Base-by-base conservation (phyloP, 2,797 vertebrate genomes). In the Pelodytes ibericus region DNA sequence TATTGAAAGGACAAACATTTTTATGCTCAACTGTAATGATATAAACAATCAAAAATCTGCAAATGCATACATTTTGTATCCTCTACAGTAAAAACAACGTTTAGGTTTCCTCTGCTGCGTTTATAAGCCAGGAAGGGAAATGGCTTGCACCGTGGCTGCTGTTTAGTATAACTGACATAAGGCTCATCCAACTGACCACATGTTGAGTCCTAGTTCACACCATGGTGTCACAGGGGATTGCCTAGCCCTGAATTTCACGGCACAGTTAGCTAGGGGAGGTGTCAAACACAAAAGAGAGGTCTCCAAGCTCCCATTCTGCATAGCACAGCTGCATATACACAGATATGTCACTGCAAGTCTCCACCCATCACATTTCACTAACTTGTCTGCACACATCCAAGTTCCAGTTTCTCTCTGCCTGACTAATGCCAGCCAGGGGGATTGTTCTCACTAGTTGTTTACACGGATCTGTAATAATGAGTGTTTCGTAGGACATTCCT, bases 281-380 rank as follows among this genome's bases (percentile, higher is more conserved):
- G 47, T 36, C 11, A 41, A 41, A 31, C 22, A 68, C 27, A 67
- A 59, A 27, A 53, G 5, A 22, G 53, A 3, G 3, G 30, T 18
- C 15, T 67, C 39, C 18, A 10, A 67, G 47, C 47, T 65, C 18
- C 67, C 69, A 41, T 63, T 39, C 26, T 71, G 16, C 66, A 30
- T n/a, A 53, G 13, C 49, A 27, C 63, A 61, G 27, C 20, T 57
- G 67, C 67, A 9, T 16, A 58, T 18, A 59, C 47, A 33, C 2
- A 49, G 47, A 11, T 69, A 59, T 67, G 64, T 74, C 53, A 71
- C 31, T 27, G 8, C 13, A 15, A 31, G 36, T 75, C 75, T 72
- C 75, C 75, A 72, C 75, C 75, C 75, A 60, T 27, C 53, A 57
- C 75, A 72, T 72, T 60, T 18, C 70, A 25, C 57, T n/a, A 31